phyloP scores from a whole-genome alignment of 2,113 vertebrate species.

The Daboia siamensis region DNA sequence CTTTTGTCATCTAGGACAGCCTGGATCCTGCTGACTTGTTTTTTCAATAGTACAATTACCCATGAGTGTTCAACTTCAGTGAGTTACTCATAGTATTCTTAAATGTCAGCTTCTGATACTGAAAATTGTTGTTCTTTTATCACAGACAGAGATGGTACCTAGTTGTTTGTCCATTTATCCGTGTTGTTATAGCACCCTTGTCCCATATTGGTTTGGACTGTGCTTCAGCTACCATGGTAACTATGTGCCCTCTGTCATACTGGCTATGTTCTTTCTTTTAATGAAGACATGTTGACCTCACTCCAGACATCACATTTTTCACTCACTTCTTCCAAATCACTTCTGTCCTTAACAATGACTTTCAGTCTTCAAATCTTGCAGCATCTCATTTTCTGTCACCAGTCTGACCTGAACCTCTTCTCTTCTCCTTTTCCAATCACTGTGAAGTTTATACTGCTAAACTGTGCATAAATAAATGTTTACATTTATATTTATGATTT shows the following conservation, averaged over 20 bases:
- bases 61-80: neutral
- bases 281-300: conserved; percentile 22
- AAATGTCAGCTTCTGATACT: conserved; percentile 20
- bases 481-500: neutral
- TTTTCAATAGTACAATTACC: neutral
- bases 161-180: neutral
- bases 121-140: neutral
- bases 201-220: neutral
- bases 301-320: conserved; percentile 15
- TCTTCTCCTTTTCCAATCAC: neutral
- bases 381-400: neutral
- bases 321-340: conserved; percentile 12
- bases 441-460: neutral
- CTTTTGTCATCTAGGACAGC: neutral
- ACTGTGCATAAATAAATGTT: neutral
- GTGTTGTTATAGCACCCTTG: conserved; percentile 5
- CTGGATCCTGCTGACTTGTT: neutral
- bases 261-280: conserved; percentile 20
- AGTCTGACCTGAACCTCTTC: neutral
- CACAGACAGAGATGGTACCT: neutral
- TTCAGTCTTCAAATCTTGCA: neutral
- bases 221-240: conserved; percentile 41
- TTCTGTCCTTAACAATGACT: neutral
- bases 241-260: conserved; percentile 6
- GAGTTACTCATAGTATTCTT: neutral